Conservation (phyloP, 2,888 invertebrate species). For the Scaptomyza cyrtandrae region DNA sequence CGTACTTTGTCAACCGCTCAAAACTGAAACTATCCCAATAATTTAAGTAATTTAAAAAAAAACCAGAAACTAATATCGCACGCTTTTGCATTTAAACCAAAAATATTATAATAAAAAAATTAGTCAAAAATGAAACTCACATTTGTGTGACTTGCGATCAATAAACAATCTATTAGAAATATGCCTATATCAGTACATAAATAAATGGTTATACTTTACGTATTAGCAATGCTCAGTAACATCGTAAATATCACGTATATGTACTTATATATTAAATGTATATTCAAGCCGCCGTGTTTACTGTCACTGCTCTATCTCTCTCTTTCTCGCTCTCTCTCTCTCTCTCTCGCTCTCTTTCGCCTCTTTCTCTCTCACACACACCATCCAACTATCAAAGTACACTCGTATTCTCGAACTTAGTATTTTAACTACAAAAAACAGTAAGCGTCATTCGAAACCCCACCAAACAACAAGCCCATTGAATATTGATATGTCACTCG, state of each 20-base stretch:
- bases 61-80: slow-evolving; percentile 80
- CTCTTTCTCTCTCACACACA: slow-evolving; percentile 48
- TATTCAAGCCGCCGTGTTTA: slow-evolving; percentile 73
- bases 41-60: slow-evolving; percentile 65
- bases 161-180: slow-evolving; percentile 61
- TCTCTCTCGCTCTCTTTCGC: slow-evolving; percentile 27
- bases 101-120: slow-evolving; percentile 35
- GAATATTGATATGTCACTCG: slow-evolving; percentile 56
- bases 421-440: slow-evolving; percentile 35
- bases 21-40: slow-evolving; percentile 80
- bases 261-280: slow-evolving; percentile 61
- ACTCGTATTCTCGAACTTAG: slow-evolving; percentile 31
- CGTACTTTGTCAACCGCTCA: slow-evolving; percentile 71
- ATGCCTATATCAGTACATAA: slow-evolving; percentile 63
- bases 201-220: slow-evolving; percentile 52
- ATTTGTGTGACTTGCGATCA: slow-evolving; percentile 75
- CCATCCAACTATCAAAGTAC: slow-evolving; percentile 35
- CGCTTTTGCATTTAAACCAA: slow-evolving; percentile 83
- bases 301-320: slow-evolving; percentile 70
- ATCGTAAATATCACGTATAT: slow-evolving; percentile 77
- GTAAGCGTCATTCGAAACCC: slow-evolving; percentile 48
- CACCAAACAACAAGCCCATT: slow-evolving; percentile 54
- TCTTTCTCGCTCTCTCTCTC: slow-evolving; percentile 47
- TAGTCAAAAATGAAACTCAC: slow-evolving; percentile 63
- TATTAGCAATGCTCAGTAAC: slow-evolving; percentile 76